These are phyloP conservation scores for Arctocebus calabarensis DNA, from an alignment of 2,797 vertebrate genomes.

Conservation along the genomic window DNA sequence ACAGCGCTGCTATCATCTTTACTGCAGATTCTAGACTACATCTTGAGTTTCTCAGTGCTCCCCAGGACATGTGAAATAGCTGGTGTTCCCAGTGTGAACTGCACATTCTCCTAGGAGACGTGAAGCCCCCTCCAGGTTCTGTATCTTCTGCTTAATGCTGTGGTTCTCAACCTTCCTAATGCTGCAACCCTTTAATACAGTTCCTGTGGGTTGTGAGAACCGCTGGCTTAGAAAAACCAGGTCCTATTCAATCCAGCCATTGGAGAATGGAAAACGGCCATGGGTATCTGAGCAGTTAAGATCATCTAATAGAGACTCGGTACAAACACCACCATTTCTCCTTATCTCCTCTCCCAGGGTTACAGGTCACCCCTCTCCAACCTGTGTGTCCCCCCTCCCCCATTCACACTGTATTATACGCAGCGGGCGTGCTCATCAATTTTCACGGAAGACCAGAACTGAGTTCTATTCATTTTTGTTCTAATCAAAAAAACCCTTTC, in stretches of 20 bases:
- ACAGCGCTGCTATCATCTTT: neutral
- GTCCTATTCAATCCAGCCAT: fast-evolving
- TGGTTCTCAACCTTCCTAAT: too few species aligned
- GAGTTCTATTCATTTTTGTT: neutral
- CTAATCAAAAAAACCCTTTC: neutral
- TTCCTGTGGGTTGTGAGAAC: too few species aligned
- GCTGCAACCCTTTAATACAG: too few species aligned
- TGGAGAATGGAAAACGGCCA: neutral
- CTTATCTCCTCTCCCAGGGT: neutral
- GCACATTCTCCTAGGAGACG: fast-evolving
- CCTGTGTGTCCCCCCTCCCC: fast-evolving
- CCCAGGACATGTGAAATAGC: neutral
- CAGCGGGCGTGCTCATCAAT: fast-evolving
- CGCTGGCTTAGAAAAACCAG: neutral
- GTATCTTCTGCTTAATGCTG: neutral
- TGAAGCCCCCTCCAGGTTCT: neutral
- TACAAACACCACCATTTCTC: fast-evolving
- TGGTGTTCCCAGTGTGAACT: neutral
- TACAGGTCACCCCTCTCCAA: neutral
- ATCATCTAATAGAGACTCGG: neutral
- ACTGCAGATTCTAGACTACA: neutral
- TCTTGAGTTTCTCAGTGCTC: neutral
- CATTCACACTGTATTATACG: neutral
- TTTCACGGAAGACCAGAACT: neutral
- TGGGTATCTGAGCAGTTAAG: neutral